Evolutionary conservation across 2,888 invertebrate genomes (phyloP).

Genomic region (Cheilosia soror): DNA sequence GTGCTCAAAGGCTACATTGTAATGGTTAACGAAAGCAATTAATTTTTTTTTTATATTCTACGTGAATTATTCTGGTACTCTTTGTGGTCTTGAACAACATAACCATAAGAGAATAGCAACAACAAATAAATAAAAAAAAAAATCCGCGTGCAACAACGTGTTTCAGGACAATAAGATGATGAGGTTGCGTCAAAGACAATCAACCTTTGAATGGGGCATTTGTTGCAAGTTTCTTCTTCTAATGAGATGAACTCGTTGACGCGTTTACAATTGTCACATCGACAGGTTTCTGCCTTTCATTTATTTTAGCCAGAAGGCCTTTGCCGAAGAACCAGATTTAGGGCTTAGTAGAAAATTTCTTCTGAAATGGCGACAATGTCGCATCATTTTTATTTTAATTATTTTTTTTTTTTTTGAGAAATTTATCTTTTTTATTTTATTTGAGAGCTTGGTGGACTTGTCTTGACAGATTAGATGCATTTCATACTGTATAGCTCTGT

Average conservation of each 20-base stretch:
- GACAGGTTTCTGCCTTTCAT: conserved; percentile 50
- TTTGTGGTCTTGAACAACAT: conserved; percentile 13
- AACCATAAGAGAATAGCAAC: neutral
- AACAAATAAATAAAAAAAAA: conserved; percentile 7
- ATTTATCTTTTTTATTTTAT: too few species aligned
- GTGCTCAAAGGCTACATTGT: conserved; percentile 63
- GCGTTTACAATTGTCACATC: conserved; percentile 65
- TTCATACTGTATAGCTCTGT: too few species aligned
- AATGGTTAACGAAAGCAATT: conserved; percentile 70
- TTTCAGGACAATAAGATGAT: conserved; percentile 63
- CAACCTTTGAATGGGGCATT: conserved; percentile 38
- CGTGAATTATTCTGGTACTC: neutral
- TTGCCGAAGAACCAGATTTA: conserved; percentile 60
- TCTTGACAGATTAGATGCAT: too few species aligned
- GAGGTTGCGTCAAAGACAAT: conserved; percentile 66
- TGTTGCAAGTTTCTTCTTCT: conserved; percentile 56
- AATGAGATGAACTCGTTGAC: conserved; percentile 61
- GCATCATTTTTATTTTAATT: neutral
- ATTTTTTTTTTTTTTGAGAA: too few species aligned
- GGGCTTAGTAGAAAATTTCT: conserved; percentile 51
- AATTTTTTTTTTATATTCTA: conserved; percentile 13
- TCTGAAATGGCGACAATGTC: neutral
- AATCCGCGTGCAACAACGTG: conserved; percentile 66
- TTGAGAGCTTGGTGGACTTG: too few species aligned
- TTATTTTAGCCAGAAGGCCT: conserved; percentile 58